phyloP scores from a whole-genome alignment of 2,888 invertebrate genomes.

The Mesoligia furuncula region DNA sequence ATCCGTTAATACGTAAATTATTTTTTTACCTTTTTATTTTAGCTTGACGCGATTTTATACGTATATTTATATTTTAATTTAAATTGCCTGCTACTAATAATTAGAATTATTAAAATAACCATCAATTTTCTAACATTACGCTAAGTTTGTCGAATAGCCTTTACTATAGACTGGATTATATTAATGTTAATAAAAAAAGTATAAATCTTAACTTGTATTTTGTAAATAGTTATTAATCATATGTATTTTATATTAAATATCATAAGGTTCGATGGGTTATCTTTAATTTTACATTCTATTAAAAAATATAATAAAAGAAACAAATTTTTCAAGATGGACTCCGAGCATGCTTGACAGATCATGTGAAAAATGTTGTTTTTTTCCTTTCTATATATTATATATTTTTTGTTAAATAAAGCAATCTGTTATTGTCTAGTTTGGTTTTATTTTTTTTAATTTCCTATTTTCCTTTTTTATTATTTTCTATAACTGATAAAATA shows the following conservation, averaged over 20 bases:
- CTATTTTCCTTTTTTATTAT: conserved; percentile 66
- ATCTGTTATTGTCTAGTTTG: conserved; percentile 90
- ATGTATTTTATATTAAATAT: conserved; percentile 90
- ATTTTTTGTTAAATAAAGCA: conserved; percentile 91
- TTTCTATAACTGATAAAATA: conserved; percentile 66
- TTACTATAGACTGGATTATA: conserved; percentile 90
- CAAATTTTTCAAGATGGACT: conserved; percentile 84
- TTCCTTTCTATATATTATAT: conserved; percentile 89
- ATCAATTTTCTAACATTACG: conserved; percentile 86
- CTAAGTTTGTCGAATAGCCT: conserved; percentile 90
- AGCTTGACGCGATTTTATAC: conserved; percentile 67
- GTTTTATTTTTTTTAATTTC: conserved; percentile 85
- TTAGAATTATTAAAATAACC: conserved; percentile 69
- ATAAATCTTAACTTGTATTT: conserved; percentile 89
- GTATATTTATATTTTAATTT: conserved; percentile 66
- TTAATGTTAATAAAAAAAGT: conserved; percentile 87
- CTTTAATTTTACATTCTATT: conserved; percentile 89
- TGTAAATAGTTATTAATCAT: conserved; percentile 90
- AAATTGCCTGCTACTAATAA: conserved; percentile 87
- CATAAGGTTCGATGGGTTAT: conserved; percentile 90
- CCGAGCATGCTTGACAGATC: conserved; percentile 75
- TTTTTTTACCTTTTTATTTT: conserved; percentile 65
- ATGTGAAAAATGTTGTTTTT: conserved; percentile 88
- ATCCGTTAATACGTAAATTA: conserved; percentile 66
- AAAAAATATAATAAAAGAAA: conserved; percentile 80